A percentile compares a stretch with the other conserved stretches of the same genome.
Conservation (phyloP, 2,113 vertebrate genomes). For the Rhineura floridana region DNA sequence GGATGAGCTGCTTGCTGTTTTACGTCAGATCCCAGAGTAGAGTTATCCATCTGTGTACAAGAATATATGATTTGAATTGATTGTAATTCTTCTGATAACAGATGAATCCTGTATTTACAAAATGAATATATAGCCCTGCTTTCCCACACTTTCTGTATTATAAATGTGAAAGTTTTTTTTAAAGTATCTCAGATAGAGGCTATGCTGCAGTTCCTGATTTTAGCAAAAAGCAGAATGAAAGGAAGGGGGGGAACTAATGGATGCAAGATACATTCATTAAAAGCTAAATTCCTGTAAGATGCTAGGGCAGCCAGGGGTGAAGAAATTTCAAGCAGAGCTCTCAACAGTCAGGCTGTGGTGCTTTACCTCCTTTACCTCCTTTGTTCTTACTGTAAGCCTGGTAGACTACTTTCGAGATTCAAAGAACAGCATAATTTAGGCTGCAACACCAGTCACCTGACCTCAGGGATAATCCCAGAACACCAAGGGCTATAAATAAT, state of each 20-base stretch:
- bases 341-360: neutral
- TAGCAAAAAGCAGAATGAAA: neutral
- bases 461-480: neutral
- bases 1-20: slow-evolving; percentile 20
- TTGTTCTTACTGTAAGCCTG: neutral
- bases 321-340: neutral
- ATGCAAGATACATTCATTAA: neutral
- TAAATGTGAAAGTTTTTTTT: neutral
- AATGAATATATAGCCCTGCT: neutral
- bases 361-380: neutral
- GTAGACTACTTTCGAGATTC: neutral
- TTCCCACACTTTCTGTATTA: neutral
- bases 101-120: neutral
- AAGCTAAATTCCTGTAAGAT: neutral
- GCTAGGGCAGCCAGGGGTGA: neutral
- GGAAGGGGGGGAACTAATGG: neutral
- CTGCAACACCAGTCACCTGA: neutral
- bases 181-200: neutral
- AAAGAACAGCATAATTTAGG: neutral
- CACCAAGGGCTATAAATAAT: neutral
- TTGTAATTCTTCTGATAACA: neutral
- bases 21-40: slow-evolving; percentile 8
- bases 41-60: slow-evolving; percentile 14
- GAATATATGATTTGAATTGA: slow-evolving; percentile 2
- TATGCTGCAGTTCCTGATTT: neutral